Conservation (phyloP, 2,888 invertebrate genomes). For the Lymantria dispar region DNA sequence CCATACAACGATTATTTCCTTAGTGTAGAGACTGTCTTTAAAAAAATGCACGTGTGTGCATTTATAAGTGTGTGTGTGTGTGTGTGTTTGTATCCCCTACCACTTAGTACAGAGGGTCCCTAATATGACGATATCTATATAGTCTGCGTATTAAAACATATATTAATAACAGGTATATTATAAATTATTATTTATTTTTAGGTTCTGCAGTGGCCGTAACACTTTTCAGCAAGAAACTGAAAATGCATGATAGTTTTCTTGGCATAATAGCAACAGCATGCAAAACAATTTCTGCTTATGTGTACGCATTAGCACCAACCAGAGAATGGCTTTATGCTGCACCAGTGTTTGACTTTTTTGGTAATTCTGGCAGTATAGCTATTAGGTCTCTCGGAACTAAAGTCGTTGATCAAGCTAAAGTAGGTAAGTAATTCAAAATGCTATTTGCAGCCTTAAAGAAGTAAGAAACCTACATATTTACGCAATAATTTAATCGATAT, state of each 20-base stretch:
- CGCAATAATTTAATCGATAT: too few relatives aligned
- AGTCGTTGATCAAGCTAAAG: slow-evolving; percentile 75
- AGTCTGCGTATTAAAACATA: too few relatives aligned
- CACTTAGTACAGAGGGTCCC: too few relatives aligned
- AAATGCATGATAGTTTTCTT: slow-evolving; percentile 70
- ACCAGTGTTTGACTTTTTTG: slow-evolving; percentile 74
- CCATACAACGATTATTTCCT: too few relatives aligned
- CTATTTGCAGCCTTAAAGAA: too few relatives aligned
- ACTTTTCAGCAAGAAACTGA: slow-evolving; percentile 66
- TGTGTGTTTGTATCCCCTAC: too few relatives aligned
- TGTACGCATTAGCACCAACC: slow-evolving; percentile 70
- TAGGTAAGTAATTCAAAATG: slow-evolving; percentile 50
- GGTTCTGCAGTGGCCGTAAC: slow-evolving; percentile 71
- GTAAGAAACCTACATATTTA: too few relatives aligned
- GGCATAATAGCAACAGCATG: slow-evolving; percentile 73
- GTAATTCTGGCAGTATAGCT: slow-evolving; percentile 77
- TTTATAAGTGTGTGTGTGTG: too few relatives aligned
- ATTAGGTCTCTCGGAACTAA: slow-evolving; percentile 82
- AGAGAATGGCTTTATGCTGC: slow-evolving; percentile 68
- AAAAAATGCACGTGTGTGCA: too few relatives aligned
- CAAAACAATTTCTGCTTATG: slow-evolving; percentile 60
- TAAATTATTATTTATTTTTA: slow-evolving; percentile 29
- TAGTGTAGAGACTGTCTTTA: too few relatives aligned
- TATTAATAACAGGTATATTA: too few relatives aligned
- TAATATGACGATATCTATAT: too few relatives aligned